Evolutionary conservation across 2,888 invertebrate genomes (phyloP), one percentile per base, ranked within the genome.

Genomic region (Drosophila siamana): DNA sequence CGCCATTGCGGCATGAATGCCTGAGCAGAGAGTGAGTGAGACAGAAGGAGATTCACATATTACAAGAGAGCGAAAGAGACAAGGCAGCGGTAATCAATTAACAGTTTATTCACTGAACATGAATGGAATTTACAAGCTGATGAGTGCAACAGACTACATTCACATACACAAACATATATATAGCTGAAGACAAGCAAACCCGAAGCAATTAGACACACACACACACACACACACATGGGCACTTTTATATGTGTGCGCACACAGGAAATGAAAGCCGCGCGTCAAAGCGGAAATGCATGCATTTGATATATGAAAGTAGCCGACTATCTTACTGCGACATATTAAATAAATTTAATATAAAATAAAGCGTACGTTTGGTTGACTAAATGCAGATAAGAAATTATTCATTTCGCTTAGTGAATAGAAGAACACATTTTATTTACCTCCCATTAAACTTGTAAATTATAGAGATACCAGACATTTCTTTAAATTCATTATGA

Each of bases 71-170:
- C n/a, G 19, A 19, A 8, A 7, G 28, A 41, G n/a, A 24, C 9
- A 40, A 6, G 2, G 22, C 4, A 3, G 2, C 19, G 44, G 64
- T 54, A 74, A 70, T 74, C 74, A 74, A 78, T 71, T 76, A 69
- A 57, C 46, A 51, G 24, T 43, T 51, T 66, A 57, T 63, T 77
- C 71, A 85, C 19, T 83, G 82, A 85, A 48, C 82, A 82, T 19
- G 47, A 79, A 51, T 66, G 63, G 19, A 55, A 67, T 61, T 68
- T 38, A 68, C 61, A 38, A 67, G 5, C 75, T 64, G 55, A 48
- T 61, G 66, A 48, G 41, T 60, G 52, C 41, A 52, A 3, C n/a
- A 24, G 38, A 38, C 36, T 33, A 24, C 6, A 38, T 36, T 13
- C 13, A 2, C 13, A 13, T 36, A 2, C 13, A 13, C 13, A 7